Base-by-base conservation (phyloP, 2,888 invertebrate genomes). In the Noctua janthe region DNA sequence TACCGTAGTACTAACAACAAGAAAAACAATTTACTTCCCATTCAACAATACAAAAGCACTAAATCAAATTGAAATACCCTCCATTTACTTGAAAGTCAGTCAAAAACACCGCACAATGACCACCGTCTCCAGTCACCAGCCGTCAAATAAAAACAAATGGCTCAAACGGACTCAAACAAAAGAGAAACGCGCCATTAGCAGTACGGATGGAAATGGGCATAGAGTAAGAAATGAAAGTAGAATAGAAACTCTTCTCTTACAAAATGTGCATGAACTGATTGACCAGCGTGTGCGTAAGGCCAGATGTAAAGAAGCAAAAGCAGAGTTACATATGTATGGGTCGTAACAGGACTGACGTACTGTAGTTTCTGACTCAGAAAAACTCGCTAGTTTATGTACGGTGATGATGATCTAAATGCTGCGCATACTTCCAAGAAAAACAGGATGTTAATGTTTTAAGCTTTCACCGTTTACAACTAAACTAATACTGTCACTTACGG, bases 161-260 rank as follows among this genome's bases (percentile, higher is more conserved):
- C 71, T 85, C 78, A 80, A 88, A 87, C 86, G 85, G 86, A 11
- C 66, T 83, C 80, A 80, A 88, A 87, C 88, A 88, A 86, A 84
- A 83, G 82, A 82, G 88, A 86, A 88, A 81, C 88, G 88, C 91
- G 90, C 91, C 87, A 92, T 88, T 91, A 91, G 88, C 89, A 87
- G 88, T 87, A 64, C 88, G 85, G 85, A 87, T 78, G 54, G 74
- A 67, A 87, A 67, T 76, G 49, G 85, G 81, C 87, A 81, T 15
- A 84, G 81, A 84, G 4, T 62, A 54, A 47, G 51, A 29, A 66
- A 66, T 23, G 11, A 5, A 1, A 0, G 49, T 3, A 82, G 49
- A 73, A 13, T 17, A 4, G 47, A 59, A 13, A 67, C 23, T 43
- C n/a, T 20, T 67, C 6, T 7, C 7, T 35, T 67, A 15, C 23